phyloP scores from a whole-genome alignment of 2,888 invertebrate species.

The Polietes domitor region DNA sequence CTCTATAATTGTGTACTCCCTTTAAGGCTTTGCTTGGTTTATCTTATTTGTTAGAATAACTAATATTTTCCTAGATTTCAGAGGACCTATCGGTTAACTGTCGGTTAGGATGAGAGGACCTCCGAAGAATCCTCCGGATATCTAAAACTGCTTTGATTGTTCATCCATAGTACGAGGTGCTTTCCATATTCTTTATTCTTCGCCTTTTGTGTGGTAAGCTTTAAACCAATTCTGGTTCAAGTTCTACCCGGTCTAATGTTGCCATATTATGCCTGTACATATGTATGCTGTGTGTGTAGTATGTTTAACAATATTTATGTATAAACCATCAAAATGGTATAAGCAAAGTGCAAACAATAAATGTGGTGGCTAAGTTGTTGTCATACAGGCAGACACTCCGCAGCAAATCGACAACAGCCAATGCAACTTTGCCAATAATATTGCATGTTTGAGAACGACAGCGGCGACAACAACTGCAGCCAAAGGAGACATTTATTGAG shows the following conservation, averaged over 20 bases:
- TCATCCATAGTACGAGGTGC: too few relatives aligned
- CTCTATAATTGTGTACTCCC: too few relatives aligned
- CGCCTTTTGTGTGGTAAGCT: too few relatives aligned
- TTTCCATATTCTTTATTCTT: too few relatives aligned
- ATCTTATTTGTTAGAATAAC: too few relatives aligned
- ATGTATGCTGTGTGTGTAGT: slow-evolving; percentile 58
- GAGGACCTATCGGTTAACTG: too few relatives aligned
- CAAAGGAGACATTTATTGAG: slow-evolving; percentile 7
- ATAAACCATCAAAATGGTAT: slow-evolving; percentile 70
- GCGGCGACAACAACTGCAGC: slow-evolving; percentile 42
- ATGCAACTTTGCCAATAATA: slow-evolving; percentile 12
- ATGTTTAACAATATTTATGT: slow-evolving; percentile 29
- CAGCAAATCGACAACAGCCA: slow-evolving; percentile 23
- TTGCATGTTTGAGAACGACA: background rate
- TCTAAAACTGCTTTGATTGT: too few relatives aligned
- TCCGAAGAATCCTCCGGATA: too few relatives aligned
- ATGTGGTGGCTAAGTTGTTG: slow-evolving; percentile 53
- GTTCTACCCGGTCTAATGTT: background rate
- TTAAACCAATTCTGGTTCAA: too few relatives aligned
- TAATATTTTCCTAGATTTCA: too few relatives aligned
- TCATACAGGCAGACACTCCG: slow-evolving; percentile 22
- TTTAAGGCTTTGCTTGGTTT: too few relatives aligned
- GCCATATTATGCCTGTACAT: background rate
- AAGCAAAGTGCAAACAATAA: slow-evolving; percentile 76
- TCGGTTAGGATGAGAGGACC: too few relatives aligned